Conservation (phyloP, 2,113 vertebrate species). For the Alosa alosa region DNA sequence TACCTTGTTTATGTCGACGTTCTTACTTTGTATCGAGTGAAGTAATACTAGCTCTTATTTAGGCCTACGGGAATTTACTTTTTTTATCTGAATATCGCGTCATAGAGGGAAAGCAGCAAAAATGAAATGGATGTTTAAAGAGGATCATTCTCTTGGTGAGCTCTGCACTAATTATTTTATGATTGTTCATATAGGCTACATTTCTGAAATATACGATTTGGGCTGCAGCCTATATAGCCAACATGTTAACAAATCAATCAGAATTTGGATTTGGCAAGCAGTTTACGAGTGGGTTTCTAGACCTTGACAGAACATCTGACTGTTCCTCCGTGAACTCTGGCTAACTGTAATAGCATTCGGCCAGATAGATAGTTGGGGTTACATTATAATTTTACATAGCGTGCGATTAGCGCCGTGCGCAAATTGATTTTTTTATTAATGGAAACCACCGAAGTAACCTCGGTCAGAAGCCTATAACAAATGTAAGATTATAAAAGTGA, state of each 20-base stretch:
- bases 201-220: background rate
- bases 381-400: background rate
- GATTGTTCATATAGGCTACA: background rate
- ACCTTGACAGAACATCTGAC: background rate
- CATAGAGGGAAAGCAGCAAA: slow-evolving; percentile 60
- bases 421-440: background rate
- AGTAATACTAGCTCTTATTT: background rate
- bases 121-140: slow-evolving; percentile 99
- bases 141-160: slow-evolving; percentile 94
- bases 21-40: slow-evolving; percentile 28
- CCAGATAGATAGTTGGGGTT: background rate
- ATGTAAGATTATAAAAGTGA: background rate
- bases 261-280: background rate
- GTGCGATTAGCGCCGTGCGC: background rate
- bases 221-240: background rate
- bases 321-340: background rate
- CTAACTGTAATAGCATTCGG: background rate
- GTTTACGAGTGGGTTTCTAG: background rate
- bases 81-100: background rate
- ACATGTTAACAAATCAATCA: background rate
- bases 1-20: slow-evolving; percentile 59
- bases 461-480: background rate
- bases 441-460: too few relatives aligned
- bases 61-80: background rate
- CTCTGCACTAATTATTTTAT: background rate